These are phyloP conservation scores for Clarias batrachus DNA, from an alignment of 2,113 vertebrate genomes.

Conservation along the genomic window DNA sequence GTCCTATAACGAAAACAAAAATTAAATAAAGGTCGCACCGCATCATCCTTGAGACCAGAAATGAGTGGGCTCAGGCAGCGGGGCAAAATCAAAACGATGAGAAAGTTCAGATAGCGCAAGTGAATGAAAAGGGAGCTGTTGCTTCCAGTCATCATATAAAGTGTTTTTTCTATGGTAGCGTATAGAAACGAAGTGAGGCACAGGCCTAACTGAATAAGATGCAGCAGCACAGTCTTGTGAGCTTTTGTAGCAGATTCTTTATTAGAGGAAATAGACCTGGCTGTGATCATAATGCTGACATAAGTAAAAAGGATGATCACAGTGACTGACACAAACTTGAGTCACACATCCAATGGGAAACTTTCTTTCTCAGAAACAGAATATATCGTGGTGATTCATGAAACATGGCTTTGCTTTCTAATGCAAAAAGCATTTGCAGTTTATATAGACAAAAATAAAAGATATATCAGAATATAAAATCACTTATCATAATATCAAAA, in stretches of 20 bases:
- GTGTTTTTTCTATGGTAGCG: slow-evolving; percentile 8
- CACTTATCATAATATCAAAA: no score
- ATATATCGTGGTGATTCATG: slow-evolving; percentile 41
- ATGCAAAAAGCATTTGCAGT: slow-evolving; percentile 42
- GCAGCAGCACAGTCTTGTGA: slow-evolving; percentile 59
- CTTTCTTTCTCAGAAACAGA: slow-evolving; percentile 1
- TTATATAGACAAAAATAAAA: slow-evolving; percentile 47
- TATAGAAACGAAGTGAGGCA: slow-evolving; percentile 55
- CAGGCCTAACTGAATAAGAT: slow-evolving; percentile 61
- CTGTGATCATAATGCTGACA: slow-evolving; percentile 58
- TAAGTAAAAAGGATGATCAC: slow-evolving; percentile 54
- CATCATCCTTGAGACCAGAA: slow-evolving; percentile 56
- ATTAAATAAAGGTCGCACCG: slow-evolving; percentile 43
- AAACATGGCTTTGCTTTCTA: slow-evolving; percentile 34
- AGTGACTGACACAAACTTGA: slow-evolving; percentile 56
- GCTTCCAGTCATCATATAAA: slow-evolving; percentile 33
- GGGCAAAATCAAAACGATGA: slow-evolving; percentile 45
- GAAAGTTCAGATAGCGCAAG: slow-evolving; percentile 40
- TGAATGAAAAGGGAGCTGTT: slow-evolving; percentile 26
- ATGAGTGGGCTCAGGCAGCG: slow-evolving; percentile 54
- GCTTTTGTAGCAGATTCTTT: slow-evolving; percentile 57
- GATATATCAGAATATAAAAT: not conserved
- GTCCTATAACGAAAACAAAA: slow-evolving; percentile 24
- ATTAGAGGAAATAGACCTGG: slow-evolving; percentile 59
- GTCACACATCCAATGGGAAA: no score